phyloP scores from a whole-genome alignment of 2,797 vertebrate genomes.

The Sardinella longiceps region DNA sequence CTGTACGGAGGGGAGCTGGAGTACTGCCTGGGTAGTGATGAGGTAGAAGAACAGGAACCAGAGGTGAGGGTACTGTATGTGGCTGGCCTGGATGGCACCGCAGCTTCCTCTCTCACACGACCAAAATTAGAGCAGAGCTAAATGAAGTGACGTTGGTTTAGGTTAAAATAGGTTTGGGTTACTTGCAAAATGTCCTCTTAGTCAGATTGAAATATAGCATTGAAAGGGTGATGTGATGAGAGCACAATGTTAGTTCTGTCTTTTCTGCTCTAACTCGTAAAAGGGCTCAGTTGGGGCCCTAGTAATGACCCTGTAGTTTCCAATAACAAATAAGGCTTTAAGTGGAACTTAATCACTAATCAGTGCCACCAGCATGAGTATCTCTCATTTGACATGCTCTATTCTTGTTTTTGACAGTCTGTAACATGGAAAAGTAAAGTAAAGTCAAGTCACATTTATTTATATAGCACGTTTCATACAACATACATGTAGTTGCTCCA shows the following conservation, averaged over 20 bases:
- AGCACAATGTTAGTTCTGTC: no score
- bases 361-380: no score
- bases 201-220: background rate
- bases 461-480: no score
- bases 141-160: background rate
- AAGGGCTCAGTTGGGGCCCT: background rate
- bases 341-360: background rate
- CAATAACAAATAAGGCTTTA: no score
- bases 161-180: background rate
- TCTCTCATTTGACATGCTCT: background rate
- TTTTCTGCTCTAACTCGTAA: background rate
- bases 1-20: slow-evolving; percentile 53
- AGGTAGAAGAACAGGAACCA: slow-evolving; percentile 45
- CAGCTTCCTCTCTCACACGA: background rate
- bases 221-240: background rate
- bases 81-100: background rate
- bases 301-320: no score
- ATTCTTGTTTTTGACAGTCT: background rate
- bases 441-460: no score
- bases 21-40: slow-evolving; percentile 31
- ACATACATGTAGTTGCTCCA: no score
- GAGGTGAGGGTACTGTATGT: slow-evolving; percentile 60
- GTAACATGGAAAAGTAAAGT: background rate
- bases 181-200: background rate
- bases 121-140: background rate